A percentile compares a stretch with the other conserved stretches of the same genome.
These are phyloP conservation scores for Garra rufa DNA, from an alignment of 2,113 vertebrate genomes.

Conservation along the genomic window DNA sequence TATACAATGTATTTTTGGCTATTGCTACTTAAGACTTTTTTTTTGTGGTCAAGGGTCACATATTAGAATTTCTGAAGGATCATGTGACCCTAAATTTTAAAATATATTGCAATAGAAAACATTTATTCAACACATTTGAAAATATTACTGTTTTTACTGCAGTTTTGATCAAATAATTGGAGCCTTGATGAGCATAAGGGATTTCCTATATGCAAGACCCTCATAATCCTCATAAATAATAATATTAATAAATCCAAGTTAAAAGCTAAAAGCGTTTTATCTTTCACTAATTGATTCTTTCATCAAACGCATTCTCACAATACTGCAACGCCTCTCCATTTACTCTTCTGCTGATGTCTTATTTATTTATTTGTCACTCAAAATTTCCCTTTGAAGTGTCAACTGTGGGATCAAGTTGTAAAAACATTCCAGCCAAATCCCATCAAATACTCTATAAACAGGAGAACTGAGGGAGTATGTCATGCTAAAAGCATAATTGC, in stretches of 20 bases:
- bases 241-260: too few species aligned
- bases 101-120: background rate
- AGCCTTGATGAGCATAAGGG: background rate
- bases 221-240: background rate
- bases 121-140: background rate
- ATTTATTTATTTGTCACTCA: constrained; percentile 43
- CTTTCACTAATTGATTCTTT: constrained; percentile 26
- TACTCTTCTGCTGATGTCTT: background rate
- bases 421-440: constrained; percentile 3
- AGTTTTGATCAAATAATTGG: background rate
- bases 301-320: constrained; percentile 9
- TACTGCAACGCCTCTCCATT: background rate
- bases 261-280: constrained; percentile 1
- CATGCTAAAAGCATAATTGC: constrained; percentile 73
- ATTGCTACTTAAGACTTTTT: too few species aligned
- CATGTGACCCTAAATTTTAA: background rate
- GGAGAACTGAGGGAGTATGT: constrained; percentile 50
- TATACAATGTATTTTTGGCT: too few species aligned
- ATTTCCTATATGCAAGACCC: background rate
- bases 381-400: constrained; percentile 46
- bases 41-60: too few species aligned
- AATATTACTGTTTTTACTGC: background rate
- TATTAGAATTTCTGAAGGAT: background rate
- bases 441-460: constrained; percentile 32
- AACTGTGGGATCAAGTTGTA: constrained; percentile 11